Evolutionary conservation across 2,888 invertebrate species (phyloP).

Genomic region (Lepidochrysops patricia): DNA sequence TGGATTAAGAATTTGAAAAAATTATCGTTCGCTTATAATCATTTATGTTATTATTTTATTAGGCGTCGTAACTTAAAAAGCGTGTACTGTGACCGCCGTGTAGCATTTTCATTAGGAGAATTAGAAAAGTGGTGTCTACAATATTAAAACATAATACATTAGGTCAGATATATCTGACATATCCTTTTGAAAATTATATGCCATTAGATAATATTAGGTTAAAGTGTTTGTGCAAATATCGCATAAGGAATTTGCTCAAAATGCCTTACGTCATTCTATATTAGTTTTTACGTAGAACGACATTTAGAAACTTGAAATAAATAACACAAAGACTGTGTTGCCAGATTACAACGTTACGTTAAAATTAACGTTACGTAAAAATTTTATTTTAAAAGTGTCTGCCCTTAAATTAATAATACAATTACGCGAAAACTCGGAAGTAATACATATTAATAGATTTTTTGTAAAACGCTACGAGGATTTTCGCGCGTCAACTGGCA

Average conservation of each 20-base stretch:
- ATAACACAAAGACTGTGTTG: constrained; percentile 20
- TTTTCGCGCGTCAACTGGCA: constrained; percentile 20
- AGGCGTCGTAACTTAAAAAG: not conserved
- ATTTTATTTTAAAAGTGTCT: too few species aligned
- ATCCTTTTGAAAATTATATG: not conserved
- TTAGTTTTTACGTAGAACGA: constrained; percentile 40
- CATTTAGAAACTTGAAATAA: constrained; percentile 31
- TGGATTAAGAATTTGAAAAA: not conserved
- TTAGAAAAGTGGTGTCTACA: too few species aligned
- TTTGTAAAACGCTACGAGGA: too few species aligned
- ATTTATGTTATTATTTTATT: not conserved
- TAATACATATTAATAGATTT: too few species aligned
- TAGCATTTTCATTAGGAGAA: too few species aligned
- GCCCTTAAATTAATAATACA: too few species aligned
- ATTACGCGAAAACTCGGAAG: too few species aligned
- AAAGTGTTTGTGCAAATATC: not conserved
- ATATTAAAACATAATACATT: too few species aligned
- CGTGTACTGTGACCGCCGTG: too few species aligned
- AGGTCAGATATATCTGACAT: too few species aligned
- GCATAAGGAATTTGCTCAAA: constrained; percentile 5
- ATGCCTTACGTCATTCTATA: constrained; percentile 36
- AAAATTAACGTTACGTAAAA: not conserved
- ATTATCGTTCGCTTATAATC: not conserved
- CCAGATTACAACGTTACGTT: constrained; percentile 18
- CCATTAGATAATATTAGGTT: not conserved